Evolutionary conservation across 2,797 vertebrate species (phyloP), one percentile per base, ranked within the genome.

Genomic region (Rhadinocentrus ornatus): DNA sequence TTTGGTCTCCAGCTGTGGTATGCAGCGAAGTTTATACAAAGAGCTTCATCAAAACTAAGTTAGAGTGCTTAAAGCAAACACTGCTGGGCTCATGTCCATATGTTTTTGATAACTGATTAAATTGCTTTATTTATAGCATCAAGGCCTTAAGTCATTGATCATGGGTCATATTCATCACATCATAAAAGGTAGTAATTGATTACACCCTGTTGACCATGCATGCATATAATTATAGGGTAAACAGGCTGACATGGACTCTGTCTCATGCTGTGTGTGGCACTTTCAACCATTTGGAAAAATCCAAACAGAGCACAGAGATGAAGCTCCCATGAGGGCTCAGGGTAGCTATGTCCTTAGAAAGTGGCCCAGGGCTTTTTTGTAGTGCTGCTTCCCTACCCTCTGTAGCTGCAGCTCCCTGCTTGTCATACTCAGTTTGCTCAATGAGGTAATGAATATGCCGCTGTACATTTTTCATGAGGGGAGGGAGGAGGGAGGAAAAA

Each of bases 341-440:
- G 83, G 86, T 80, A 87, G 83, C 77, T 81, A 74, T 86, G 91
- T 93, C 90, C 90, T 91, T 80, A 73, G 84, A 90, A 88, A 88
- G 74, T 64, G 83, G 91, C 91, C 85, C 22, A 69, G 76, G 88
- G 92, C 90, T 89, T 80, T 78, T 70, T 89, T 89, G 86, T 85
- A 81, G 76, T 71, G 77, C 81, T 88, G 89, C 89, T 78, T 85
- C 82, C 73, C 81, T 86, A 86, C 87, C 87, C 84, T 83, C 75
- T 9, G 81, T 85, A 39, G 76, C 86, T 71, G 84, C 84, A 77
- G 89, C 86, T 88, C 90, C 85, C 73, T 58, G 71, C 89, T 88
- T 94, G 93, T 94, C 94, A 93, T 87, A 91, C 85, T 88, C 84
- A 86, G 77, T 95, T 92, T 94, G 89, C 77, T 90, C 89, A 92